Percentiles rank a stretch among this genome's conserved stretches.
phyloP scores from a whole-genome alignment of 2,888 invertebrate species.

The Tipula helvola region DNA sequence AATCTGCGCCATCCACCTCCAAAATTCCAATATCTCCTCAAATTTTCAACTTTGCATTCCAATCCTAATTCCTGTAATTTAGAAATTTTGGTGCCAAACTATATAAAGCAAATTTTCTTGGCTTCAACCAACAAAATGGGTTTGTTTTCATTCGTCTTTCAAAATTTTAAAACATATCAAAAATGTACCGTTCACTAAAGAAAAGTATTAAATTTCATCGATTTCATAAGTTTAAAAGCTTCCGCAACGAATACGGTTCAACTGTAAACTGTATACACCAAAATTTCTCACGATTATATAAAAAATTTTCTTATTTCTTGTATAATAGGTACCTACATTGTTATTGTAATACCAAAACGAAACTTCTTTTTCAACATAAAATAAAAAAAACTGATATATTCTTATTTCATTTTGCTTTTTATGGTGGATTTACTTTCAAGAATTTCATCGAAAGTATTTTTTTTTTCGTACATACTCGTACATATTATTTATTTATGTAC shows the following conservation, averaged over 20 bases:
- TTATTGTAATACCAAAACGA: not conserved
- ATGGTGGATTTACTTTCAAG: not conserved
- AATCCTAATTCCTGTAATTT: too few species aligned
- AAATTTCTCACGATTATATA: not conserved
- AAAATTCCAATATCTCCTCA: too few species aligned
- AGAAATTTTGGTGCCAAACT: too few species aligned
- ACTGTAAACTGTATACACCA: not conserved
- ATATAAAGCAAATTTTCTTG: too few species aligned
- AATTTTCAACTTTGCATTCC: too few species aligned
- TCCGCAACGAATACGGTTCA: not conserved
- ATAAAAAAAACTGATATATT: not conserved
- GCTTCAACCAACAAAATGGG: too few species aligned
- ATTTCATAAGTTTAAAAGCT: not conserved
- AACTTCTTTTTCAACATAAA: not conserved
- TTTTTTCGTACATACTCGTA: not conserved
- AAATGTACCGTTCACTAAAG: too few species aligned
- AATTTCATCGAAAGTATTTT: constrained; percentile 4
- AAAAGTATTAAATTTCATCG: not conserved
- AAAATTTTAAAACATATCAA: too few species aligned
- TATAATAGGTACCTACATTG: not conserved
- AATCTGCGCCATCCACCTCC: too few species aligned
- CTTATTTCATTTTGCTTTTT: constrained; percentile 4
- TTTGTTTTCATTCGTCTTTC: too few species aligned
- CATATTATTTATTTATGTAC: not conserved
- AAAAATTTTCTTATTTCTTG: not conserved